Percentiles rank a stretch among this genome's conserved stretches.
Conservation (phyloP, 1,140 invertebrate species). For the Cotesia vestalis region DNA sequence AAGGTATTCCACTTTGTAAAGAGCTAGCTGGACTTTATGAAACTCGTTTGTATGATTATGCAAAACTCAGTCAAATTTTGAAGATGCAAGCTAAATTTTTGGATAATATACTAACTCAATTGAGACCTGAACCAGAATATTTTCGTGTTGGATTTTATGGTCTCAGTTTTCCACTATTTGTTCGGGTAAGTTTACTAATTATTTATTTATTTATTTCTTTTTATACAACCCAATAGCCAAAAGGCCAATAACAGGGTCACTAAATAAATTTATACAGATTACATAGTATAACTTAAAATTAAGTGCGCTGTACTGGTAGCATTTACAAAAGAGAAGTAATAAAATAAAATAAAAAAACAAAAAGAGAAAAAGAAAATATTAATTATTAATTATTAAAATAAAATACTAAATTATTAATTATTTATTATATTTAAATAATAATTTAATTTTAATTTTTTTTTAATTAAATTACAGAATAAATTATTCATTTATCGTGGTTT, state of each 20-base stretch:
- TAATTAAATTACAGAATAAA: conserved; percentile 79
- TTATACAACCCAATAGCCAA: too few species aligned
- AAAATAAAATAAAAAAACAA: too few species aligned
- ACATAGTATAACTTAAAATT: too few species aligned
- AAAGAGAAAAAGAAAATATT: too few species aligned
- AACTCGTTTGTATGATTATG: conserved; percentile 88
- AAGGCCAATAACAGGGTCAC: background rate
- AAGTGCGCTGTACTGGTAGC: too few species aligned
- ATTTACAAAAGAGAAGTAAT: too few species aligned
- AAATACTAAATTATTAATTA: conserved; percentile 1
- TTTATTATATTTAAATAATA: conserved; percentile 1
- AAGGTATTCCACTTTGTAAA: conserved; percentile 92
- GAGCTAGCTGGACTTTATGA: conserved; percentile 92
- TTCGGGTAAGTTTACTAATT: conserved; percentile 75
- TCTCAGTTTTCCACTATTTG: conserved; percentile 90
- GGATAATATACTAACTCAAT: conserved; percentile 87
- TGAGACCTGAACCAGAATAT: conserved; percentile 93
- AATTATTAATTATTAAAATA: too few species aligned
- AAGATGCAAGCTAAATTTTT: conserved; percentile 89
- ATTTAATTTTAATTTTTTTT: conserved; percentile 6
- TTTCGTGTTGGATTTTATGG: conserved; percentile 97
- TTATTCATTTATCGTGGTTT: conserved; percentile 95
- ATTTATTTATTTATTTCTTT: conserved; percentile 3
- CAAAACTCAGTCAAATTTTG: conserved; percentile 84
- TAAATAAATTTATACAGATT: background rate